phyloP scores from a whole-genome alignment of 2,888 invertebrate species.

The Matsumyia berberina region DNA sequence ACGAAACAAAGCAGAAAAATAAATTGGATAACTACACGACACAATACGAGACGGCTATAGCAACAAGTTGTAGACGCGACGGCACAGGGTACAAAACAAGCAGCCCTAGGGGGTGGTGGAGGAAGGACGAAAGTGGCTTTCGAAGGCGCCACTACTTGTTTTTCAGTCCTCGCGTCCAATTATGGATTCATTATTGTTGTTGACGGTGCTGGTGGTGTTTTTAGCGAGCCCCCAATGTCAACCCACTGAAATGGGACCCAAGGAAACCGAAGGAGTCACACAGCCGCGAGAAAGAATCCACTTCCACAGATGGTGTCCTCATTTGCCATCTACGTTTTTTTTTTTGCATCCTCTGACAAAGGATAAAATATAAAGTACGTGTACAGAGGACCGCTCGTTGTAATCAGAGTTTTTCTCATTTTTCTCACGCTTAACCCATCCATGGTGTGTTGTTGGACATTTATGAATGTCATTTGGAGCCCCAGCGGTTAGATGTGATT shows the following conservation, averaged over 20 bases:
- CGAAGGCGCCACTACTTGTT: conserved; percentile 46
- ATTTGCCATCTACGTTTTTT: conserved; percentile 1
- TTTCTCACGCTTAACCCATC: conserved; percentile 22
- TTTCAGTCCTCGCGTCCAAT: conserved; percentile 47
- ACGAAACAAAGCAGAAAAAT: conserved; percentile 42
- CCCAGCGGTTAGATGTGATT: conserved; percentile 24
- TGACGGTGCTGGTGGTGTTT: conserved; percentile 20
- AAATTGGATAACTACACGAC: conserved; percentile 63
- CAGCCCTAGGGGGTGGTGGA: neutral
- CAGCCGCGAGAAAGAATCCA: conserved; percentile 39
- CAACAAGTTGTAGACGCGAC: conserved; percentile 63
- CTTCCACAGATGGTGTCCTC: conserved; percentile 32
- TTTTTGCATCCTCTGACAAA: conserved; percentile 14
- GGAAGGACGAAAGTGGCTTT: conserved; percentile 5
- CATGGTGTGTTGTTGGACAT: conserved; percentile 48
- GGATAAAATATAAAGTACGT: conserved; percentile 6
- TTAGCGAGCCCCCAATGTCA: conserved; percentile 1
- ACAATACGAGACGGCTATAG: conserved; percentile 41
- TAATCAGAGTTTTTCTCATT: conserved; percentile 30
- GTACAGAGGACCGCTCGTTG: conserved; percentile 19
- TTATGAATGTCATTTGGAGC: conserved; percentile 49
- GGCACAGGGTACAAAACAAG: conserved; percentile 16
- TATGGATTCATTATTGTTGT: conserved; percentile 52
- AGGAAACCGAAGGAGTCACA: conserved; percentile 25
- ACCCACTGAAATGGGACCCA: conserved; percentile 3